Evolutionary conservation across 2,113 vertebrate species (phyloP).

Genomic region (Australoheros scitulus): DNA sequence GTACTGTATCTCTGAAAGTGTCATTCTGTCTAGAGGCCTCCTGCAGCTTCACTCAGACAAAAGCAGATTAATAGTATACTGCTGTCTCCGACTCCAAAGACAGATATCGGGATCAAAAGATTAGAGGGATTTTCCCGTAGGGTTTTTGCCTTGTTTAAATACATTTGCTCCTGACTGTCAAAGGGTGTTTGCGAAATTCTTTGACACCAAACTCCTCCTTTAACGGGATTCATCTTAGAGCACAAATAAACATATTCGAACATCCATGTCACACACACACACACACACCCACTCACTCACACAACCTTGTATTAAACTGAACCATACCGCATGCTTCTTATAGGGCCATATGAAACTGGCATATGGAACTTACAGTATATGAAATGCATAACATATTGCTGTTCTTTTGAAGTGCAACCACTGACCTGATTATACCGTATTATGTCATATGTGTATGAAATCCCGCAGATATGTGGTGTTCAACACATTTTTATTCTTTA

Average conservation of each 20-base stretch:
- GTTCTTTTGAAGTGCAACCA: background rate
- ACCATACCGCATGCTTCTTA: background rate
- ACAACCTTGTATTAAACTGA: constrained; percentile 1
- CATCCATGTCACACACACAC: background rate
- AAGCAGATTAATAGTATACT: constrained; percentile 74
- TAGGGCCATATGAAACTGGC: background rate
- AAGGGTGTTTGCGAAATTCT: constrained; percentile 71
- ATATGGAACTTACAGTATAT: constrained; percentile 7
- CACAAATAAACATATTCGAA: constrained; percentile 44
- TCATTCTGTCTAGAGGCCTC: constrained; percentile 56
- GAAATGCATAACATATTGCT: constrained; percentile 18
- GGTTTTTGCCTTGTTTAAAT: constrained; percentile 76
- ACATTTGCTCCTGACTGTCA: constrained; percentile 74
- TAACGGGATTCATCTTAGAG: constrained; percentile 56
- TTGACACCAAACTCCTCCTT: constrained; percentile 65
- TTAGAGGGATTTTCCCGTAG: constrained; percentile 72
- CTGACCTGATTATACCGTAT: background rate
- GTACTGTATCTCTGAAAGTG: constrained; percentile 52
- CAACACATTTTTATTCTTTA: background rate
- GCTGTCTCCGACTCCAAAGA: constrained; percentile 70
- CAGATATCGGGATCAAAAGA: constrained; percentile 77
- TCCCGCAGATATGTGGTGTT: background rate
- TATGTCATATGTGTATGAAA: background rate
- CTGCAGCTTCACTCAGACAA: constrained; percentile 61
- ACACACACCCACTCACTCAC: background rate